Evolutionary conservation across 2,113 vertebrate genomes (phyloP).

Genomic region (Campylorhamphus procurvoides): DNA sequence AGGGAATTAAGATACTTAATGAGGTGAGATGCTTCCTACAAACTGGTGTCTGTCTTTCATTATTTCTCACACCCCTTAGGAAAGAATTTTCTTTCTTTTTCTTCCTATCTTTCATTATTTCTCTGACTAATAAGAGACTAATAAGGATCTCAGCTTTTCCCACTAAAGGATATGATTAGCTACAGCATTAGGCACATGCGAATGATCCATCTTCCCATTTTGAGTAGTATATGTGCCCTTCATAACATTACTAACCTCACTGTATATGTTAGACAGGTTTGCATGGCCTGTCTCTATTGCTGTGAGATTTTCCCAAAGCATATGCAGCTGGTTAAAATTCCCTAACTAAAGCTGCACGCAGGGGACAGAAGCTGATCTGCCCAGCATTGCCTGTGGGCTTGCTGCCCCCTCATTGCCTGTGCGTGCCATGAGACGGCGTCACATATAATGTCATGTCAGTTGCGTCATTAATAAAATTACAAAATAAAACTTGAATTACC

Average conservation of each 20-base stretch:
- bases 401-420: background rate
- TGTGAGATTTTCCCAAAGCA: background rate
- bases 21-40: slow-evolving; percentile 30
- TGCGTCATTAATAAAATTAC: slow-evolving; percentile 69
- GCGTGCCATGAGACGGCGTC: background rate
- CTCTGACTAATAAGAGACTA: background rate
- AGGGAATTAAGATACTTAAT: slow-evolving; percentile 46
- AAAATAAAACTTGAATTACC: slow-evolving; percentile 73
- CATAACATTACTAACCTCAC: background rate
- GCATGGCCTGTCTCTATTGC: background rate
- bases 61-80: background rate
- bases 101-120: background rate
- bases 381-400: background rate
- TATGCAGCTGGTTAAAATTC: background rate
- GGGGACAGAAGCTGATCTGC: background rate
- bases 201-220: background rate
- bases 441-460: slow-evolving; percentile 18
- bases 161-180: background rate
- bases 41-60: background rate
- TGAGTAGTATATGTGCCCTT: background rate
- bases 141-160: background rate
- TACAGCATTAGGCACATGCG: background rate
- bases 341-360: background rate
- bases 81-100: background rate
- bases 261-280: background rate